Base-by-base conservation (phyloP, 2,113 vertebrate species). In the Natator depressus region DNA sequence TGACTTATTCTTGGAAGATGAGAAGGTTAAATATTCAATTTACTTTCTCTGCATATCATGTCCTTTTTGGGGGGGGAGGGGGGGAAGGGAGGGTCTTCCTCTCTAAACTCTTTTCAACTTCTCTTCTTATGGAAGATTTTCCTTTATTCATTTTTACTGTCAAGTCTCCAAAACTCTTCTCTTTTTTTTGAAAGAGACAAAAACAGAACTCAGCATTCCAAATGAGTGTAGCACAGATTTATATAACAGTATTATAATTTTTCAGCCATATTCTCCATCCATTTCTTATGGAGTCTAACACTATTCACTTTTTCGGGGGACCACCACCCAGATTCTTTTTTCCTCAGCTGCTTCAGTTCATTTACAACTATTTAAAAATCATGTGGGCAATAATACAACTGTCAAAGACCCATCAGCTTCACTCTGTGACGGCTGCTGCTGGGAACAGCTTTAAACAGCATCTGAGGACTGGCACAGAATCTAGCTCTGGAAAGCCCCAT, bases 1-100 rank as follows among this genome's bases (percentile, higher is more conserved):
- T 31, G 87, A 25, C n/a, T 96, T 65, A 78, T 49, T 82, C n/a
- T 85, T 82, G 50, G 12, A 90, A 89, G 93, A 90, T 47, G 16
- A 93, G 29, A 72, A 46, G 69, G 89, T 75, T n/a, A 42, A 38
- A n/a, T 72, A 72, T 72, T 10, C 20, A 72, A 75, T 75, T 75
- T 75, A 42, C 55, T 72, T 91, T 91, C 85, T 75, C 75, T 59
- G 4, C 35, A 80, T 1, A 57, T 19, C 0, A 0, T 1, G 8
- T 29, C 5, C 4, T 59, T 89, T 27, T 51, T 17, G 5, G 2
- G 50, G 50, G 13, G 1, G 50, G 13, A 4, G 50, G 12, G 13
- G 1, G 50, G 13, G 13, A 13, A 12, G 12, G 3, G 13, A 2
- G 50, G 13, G 94, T 85, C 2, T 29, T 29, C 82, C 29, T 12